These are phyloP conservation scores for Tamandua tetradactyla DNA, from an alignment of 2,797 vertebrate species.

Conservation along the genomic window DNA sequence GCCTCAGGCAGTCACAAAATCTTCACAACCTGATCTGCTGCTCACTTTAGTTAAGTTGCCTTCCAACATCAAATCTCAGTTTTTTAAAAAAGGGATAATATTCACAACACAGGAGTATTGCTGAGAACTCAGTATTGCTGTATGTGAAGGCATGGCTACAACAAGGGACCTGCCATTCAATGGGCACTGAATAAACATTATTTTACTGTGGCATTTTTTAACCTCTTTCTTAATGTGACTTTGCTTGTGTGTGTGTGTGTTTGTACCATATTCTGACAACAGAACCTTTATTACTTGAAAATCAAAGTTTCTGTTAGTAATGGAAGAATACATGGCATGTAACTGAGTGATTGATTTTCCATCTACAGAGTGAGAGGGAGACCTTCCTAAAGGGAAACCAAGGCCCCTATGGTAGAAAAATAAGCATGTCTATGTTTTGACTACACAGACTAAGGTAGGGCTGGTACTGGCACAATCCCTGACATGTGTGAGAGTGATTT, in stretches of 20 bases:
- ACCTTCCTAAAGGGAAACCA: neutral
- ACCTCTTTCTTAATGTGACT: neutral
- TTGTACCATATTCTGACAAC: too few relatives aligned
- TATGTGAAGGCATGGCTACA: fast-evolving
- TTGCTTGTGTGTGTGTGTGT: neutral
- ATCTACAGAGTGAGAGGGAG: neutral
- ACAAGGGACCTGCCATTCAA: fast-evolving
- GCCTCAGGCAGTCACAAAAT: too few relatives aligned
- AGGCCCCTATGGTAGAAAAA: neutral
- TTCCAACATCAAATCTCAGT: too few relatives aligned
- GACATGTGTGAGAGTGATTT: neutral
- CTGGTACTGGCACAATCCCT: too few relatives aligned
- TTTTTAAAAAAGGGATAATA: neutral
- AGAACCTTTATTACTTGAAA: neutral
- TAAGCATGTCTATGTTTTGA: fast-evolving
- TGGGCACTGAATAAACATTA: too few relatives aligned
- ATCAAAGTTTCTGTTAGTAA: neutral
- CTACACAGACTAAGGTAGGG: fast-evolving
- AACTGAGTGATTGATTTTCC: neutral
- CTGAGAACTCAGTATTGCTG: neutral
- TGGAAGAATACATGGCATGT: neutral
- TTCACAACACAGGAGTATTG: too few relatives aligned
- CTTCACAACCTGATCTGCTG: neutral
- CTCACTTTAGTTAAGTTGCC: neutral
- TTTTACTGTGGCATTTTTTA: neutral